These are phyloP conservation scores for Odontamblyopus lacepedii DNA, from an alignment of 2,797 vertebrate genomes.

Conservation along the genomic window DNA sequence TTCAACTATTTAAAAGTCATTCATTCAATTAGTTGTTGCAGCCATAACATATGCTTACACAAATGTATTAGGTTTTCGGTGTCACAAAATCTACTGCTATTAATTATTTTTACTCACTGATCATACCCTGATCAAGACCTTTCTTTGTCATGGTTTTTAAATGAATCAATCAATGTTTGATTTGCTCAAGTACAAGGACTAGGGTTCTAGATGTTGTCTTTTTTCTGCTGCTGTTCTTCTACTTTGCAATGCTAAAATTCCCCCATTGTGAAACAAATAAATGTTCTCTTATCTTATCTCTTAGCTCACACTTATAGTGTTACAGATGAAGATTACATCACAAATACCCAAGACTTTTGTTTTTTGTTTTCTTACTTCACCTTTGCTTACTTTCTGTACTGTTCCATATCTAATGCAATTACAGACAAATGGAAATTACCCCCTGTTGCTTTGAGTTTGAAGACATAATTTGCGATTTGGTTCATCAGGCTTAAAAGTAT, in stretches of 20 bases:
- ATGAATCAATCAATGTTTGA: not conserved
- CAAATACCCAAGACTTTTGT: not conserved
- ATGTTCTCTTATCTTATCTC: not conserved
- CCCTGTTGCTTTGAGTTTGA: not conserved
- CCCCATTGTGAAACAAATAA: no score
- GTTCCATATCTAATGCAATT: conserved; percentile 5
- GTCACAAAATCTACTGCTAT: no score
- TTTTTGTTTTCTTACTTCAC: conserved; percentile 1
- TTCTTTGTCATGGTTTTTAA: not conserved
- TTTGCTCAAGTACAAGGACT: not conserved
- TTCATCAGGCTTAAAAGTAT: not conserved
- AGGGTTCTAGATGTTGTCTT: not conserved
- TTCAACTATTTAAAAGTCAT: no score
- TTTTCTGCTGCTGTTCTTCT: no score
- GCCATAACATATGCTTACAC: no score
- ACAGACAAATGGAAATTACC: not conserved
- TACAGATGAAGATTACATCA: conserved; percentile 20
- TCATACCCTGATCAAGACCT: no score
- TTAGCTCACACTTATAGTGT: conserved; percentile 18
- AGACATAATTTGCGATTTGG: conserved; percentile 9
- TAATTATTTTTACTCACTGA: no score
- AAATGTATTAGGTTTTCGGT: no score
- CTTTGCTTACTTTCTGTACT: conserved; percentile 5
- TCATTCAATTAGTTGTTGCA: no score
- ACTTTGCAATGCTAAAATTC: no score